Base-by-base conservation (phyloP, 2,113 vertebrate genomes). In the Nicator chloris region DNA sequence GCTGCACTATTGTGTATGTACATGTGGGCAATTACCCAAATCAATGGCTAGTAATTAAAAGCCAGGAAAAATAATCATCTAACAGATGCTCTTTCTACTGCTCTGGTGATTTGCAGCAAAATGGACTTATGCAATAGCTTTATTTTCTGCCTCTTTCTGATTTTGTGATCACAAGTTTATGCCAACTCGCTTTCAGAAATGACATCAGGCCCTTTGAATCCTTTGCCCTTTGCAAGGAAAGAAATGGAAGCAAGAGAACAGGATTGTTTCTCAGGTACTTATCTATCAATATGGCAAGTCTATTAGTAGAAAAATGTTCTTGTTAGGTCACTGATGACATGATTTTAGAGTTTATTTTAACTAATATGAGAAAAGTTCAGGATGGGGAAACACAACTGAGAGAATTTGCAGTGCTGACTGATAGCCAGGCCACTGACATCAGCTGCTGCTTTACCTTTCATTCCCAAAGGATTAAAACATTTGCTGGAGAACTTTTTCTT, bases 41-140 rank as follows among this genome's bases (percentile, higher is more conserved):
- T 30, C 69, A 82, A 93, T 30, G 37, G 81, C n/a, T 44, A 44
- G 64, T 44, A 93, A 94, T 88, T 96, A 94, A 90, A 96, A 94
- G 56, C 24, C 21, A 70, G 68, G 71, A 88, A 81, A 93, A 93
- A 84, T 75, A 92, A 72, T 40, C 17, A 60, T 60, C 57, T 47
- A 64, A 64, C 53, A 87, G 81, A 59, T 92, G 81, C 11, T 87
- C 19, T 50, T 89, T 35, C 28, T 35, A 42, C 57, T 22, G 21
- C 44, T 85, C 35, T 65, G 50, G 59, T 72, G 57, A 56, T 83
- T 49, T 84, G 80, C 45, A 69, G 39, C 31, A 35, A 56, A 78
- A 84, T 40, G 39, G 64, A 61, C 12, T 79, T 44, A 50, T 13
- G 13, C 20, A 76, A 53, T 8, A 65, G 18, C 39, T 81, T 14